Percentiles rank a stretch among this genome's conserved stretches.
These are phyloP conservation scores for Mus spretus DNA, from an alignment of 2,797 vertebrate species.

Conservation along the genomic window DNA sequence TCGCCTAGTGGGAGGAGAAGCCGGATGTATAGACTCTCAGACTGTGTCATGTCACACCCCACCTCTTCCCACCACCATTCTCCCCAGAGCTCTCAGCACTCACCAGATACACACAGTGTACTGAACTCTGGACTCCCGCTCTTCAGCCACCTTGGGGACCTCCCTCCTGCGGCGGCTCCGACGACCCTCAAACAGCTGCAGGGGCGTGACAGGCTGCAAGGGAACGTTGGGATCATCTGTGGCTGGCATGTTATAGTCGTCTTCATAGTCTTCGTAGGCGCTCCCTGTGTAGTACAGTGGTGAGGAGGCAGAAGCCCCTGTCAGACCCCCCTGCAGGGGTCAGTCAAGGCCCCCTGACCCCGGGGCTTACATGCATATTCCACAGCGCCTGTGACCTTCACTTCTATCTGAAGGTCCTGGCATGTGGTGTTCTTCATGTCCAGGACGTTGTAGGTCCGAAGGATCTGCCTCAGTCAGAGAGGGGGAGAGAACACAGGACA, in stretches of 20 bases:
- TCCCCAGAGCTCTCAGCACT: neutral
- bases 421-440: constrained; percentile 87
- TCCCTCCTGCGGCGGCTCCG: constrained; percentile 81
- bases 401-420: constrained; percentile 88
- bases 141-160: constrained; percentile 24
- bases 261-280: constrained; percentile 75
- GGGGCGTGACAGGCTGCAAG: constrained; percentile 65
- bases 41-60: fast-evolving
- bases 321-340: neutral
- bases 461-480: constrained; percentile 85
- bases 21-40: neutral
- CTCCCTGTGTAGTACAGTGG: constrained; percentile 33
- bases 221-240: constrained; percentile 74
- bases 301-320: neutral
- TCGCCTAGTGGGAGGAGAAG: constrained; percentile 70
- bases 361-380: constrained; percentile 88
- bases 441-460: constrained; percentile 90
- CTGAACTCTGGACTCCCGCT: constrained; percentile 78
- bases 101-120: constrained; percentile 86
- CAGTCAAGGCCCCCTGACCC: fast-evolving
- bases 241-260: constrained; percentile 45
- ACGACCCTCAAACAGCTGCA: constrained; percentile 82
- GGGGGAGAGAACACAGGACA: fast-evolving
- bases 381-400: constrained; percentile 90
- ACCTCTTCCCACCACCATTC: fast-evolving